Percentiles rank a stretch among this genome's conserved stretches.
Conservation (phyloP, 2,113 vertebrate species). For the Gallinago jamesoni region DNA sequence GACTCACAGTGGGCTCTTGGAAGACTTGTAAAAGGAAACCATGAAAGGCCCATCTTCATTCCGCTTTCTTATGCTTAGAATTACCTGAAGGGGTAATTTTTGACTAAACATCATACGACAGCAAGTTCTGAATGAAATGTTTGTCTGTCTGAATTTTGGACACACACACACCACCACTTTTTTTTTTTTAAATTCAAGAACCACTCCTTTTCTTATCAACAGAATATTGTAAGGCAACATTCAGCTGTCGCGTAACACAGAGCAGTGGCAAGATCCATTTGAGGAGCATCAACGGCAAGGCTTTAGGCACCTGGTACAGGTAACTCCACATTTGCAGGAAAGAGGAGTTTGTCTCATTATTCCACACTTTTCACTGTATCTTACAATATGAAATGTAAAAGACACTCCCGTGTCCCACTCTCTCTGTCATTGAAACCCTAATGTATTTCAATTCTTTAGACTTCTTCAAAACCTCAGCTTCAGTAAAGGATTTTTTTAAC, state of each 20-base stretch:
- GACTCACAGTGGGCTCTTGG: background rate
- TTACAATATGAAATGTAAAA: background rate
- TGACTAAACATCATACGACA: background rate
- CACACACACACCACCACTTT: too few relatives aligned
- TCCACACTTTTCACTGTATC: background rate
- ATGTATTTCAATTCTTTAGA: background rate
- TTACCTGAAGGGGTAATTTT: background rate
- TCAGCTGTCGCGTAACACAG: background rate
- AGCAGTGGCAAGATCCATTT: background rate
- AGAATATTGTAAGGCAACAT: background rate
- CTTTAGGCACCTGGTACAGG: background rate
- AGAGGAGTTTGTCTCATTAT: background rate
- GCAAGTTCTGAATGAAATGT: background rate
- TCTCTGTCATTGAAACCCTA: background rate
- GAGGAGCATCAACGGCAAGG: background rate
- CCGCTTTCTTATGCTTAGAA: background rate
- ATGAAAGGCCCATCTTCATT: background rate
- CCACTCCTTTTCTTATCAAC: background rate
- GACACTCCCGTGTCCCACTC: background rate
- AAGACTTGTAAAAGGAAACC: background rate
- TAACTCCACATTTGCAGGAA: background rate
- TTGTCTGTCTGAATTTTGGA: background rate
- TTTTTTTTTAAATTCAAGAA: background rate
- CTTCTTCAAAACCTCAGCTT: background rate
- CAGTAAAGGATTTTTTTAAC: background rate